Evolutionary conservation across 2,888 invertebrate genomes (phyloP).

Genomic region (Rhagonycha lutea): DNA sequence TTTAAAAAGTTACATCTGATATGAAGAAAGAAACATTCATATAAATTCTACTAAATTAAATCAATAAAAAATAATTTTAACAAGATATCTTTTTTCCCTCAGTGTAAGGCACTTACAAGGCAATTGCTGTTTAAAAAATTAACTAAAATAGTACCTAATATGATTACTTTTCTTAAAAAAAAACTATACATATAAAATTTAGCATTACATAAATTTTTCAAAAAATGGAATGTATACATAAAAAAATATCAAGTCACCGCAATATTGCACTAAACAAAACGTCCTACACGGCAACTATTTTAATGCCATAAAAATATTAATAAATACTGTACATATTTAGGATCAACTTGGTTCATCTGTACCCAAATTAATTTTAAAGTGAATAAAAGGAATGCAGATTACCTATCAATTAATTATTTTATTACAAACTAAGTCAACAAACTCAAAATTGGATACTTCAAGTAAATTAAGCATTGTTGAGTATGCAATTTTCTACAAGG

Average conservation of each 20-base stretch:
- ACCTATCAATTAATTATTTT: constrained; percentile 4
- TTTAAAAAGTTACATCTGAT: neutral
- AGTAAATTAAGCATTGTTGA: neutral
- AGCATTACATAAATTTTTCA: neutral
- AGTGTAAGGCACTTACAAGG: neutral
- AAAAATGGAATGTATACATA: constrained; percentile 1
- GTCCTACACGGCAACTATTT: constrained; percentile 11
- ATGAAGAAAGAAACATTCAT: neutral
- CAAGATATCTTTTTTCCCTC: neutral
- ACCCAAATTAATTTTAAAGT: constrained; percentile 9
- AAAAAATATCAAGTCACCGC: constrained; percentile 1
- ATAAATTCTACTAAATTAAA: neutral
- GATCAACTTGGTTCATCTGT: neutral
- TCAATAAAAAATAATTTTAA: neutral
- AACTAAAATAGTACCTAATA: neutral
- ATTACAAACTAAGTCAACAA: constrained; percentile 29
- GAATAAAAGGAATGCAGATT: constrained; percentile 28
- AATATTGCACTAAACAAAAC: constrained; percentile 23
- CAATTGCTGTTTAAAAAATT: neutral
- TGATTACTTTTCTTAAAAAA: neutral
- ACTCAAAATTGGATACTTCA: neutral
- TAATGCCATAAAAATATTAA: constrained; percentile 22
- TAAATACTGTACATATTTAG: constrained; percentile 25
- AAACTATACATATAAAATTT: neutral
- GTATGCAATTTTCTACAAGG: too few relatives aligned